Evolutionary conservation across 2,113 vertebrate species (phyloP), one percentile per base, ranked within the genome.

Genomic region (Bungarus multicinctus): DNA sequence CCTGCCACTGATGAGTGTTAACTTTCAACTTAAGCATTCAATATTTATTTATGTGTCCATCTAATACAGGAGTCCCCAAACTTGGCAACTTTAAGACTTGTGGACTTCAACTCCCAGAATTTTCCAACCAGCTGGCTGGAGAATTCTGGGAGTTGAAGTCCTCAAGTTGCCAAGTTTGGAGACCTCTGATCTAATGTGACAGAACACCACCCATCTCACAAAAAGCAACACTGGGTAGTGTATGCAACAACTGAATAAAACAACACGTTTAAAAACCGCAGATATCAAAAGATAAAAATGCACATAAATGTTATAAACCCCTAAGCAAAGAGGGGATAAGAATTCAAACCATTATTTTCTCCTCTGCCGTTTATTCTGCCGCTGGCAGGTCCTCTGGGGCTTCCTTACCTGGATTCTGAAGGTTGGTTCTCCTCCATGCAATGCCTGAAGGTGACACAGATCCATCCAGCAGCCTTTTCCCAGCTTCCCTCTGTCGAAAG

Each of bases 401-500:
- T 4, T 89, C 54, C 96, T 94, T 93, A 97, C 97, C 97, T 86
- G 95, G 94, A 91, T 95, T 95, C 54, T 90, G 91, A 25, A 34
- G 95, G 90, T 43, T 94, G 34, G 96, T 93, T 90, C 94, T 94
- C 90, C 96, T 96, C 64, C 93, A 95, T 95, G 92, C 95, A 93
- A 69, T 0, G 0, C 95, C 94, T 20, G 94, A 57, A 20, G 96
- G 90, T 1, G 94, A 95, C 11, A 11, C 1, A 10, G 95, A 93
- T 95, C 90, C 88, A 23, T 94, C 34, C 0, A 53, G 10, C 16
- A 25, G 95, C n/a, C 86, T 89, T 96, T 86, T 93, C 8, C 90
- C 93, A 0, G 52, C 60, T 74, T 90, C 90, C 81, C 69, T 93
- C 94, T 95, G 88, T 9, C 27, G 90, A 87, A 39, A 10, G 39